phyloP scores from a whole-genome alignment of 1,140 invertebrate genomes.

The Drosophila pachea region DNA sequence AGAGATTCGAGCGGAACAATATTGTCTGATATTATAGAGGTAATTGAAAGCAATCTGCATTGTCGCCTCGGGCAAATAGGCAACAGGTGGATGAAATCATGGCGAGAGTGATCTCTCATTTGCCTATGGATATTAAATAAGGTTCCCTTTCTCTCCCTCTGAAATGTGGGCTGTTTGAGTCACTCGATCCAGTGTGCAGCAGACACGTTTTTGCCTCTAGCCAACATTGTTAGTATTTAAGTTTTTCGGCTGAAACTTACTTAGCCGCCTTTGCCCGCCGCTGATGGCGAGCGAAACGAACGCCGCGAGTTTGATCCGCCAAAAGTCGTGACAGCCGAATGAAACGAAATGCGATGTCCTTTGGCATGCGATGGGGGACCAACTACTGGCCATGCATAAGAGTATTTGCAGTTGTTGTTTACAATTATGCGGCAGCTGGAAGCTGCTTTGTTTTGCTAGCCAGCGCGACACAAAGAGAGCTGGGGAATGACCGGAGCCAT shows the following conservation, averaged over 20 bases:
- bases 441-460: conserved; percentile 48
- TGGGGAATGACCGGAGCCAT: not conserved
- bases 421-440: conserved; percentile 64
- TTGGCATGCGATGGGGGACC: not conserved
- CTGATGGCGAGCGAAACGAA: conserved; percentile 9
- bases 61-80: no score
- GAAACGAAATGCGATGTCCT: conserved; percentile 37
- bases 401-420: conserved; percentile 55
- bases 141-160: no score
- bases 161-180: no score
- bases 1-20: not conserved
- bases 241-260: conserved; percentile 21
- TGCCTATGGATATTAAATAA: no score
- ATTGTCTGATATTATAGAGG: not conserved
- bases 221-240: conserved; percentile 4
- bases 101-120: no score
- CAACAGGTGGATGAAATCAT: no score
- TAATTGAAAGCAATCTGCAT: not conserved
- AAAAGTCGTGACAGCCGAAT: conserved; percentile 25
- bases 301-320: conserved; percentile 17
- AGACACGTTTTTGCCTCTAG: no score
- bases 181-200: no score
- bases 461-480: not conserved
- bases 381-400: conserved; percentile 41
- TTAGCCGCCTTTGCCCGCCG: conserved; percentile 12